Base-by-base conservation (phyloP, 1,140 invertebrate species). In the Meteorus sp. region DNA sequence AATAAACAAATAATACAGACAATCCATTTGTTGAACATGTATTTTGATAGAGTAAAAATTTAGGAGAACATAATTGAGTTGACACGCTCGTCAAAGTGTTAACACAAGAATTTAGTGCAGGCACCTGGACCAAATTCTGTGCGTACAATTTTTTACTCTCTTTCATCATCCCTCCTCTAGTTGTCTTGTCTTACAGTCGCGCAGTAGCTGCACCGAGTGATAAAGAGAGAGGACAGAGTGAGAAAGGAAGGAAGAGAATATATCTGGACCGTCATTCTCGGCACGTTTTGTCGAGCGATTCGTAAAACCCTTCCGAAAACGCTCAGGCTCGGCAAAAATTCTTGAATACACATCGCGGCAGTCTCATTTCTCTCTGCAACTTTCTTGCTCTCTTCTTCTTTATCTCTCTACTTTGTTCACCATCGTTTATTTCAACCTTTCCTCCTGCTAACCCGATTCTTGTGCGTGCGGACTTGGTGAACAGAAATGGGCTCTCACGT, bases 261-360 rank as follows among this genome's bases (percentile, higher is more conserved):
- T n/a, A 48, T 48, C 45, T 31, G 52, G 39, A 61, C n/a, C 50
- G 53, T 54, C 48, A 61, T 61, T 61, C 60, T 52, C 55, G 50
- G 60, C 60, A 61, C 60, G 60, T 57, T 61, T n/a, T 58, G 60
- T 52, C 43, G 55, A 61, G 43, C 48, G 60, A 61, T 61, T 61
- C 60, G 55, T 50, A 54, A 57, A 61, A 57, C 41, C 53, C 53
- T 53, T 52, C 29, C 54, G 55, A 61, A 61, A 61, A 61, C 43
- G 55, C n/a, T 55, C 33, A 31, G 27, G 33, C 55, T 53, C 23
- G 41, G 43, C 60, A 61, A 61, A 61, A 61, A 61, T 61, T 57
- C 53, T 60, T 44, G 56, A 31, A 39, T 57, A 48, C n/a, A n/a
- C 60, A 51, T 57, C 60, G 31, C 17, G 31, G 50, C 55, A 61